Conservation (phyloP, 2,797 vertebrate genomes). For the Philypnodon macrostomus region DNA sequence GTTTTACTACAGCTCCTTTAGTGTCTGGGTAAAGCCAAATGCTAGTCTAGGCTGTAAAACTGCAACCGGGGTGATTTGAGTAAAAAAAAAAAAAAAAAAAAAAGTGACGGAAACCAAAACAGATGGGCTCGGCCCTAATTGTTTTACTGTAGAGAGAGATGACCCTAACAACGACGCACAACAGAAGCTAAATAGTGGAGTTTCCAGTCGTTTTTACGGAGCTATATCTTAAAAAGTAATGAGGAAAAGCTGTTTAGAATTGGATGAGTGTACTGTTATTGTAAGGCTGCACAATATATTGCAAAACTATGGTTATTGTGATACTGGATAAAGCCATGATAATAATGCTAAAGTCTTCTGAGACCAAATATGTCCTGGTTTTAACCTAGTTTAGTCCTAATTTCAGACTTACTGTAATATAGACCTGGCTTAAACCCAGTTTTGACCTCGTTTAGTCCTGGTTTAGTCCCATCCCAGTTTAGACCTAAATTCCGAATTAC, state of each 20-base stretch:
- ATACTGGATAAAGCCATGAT: too few species aligned
- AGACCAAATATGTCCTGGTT: too few species aligned
- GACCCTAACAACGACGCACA: constrained; percentile 1
- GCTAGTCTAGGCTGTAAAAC: constrained; percentile 3
- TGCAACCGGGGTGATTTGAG: background rate
- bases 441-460: too few species aligned
- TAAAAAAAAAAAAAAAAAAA: too few species aligned
- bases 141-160: constrained; percentile 5
- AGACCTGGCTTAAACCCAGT: too few species aligned
- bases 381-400: too few species aligned
- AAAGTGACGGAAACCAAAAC: constrained; percentile 1
- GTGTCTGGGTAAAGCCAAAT: constrained; percentile 4
- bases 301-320: too few species aligned
- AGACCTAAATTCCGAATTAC: too few species aligned
- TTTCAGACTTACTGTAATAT: too few species aligned
- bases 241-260: constrained; percentile 3
- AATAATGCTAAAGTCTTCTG: too few species aligned
- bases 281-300: too few species aligned
- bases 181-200: background rate
- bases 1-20: constrained; percentile 21
- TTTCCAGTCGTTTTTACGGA: background rate
- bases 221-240: background rate
- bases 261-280: background rate
- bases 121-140: background rate
- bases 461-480: too few species aligned